Evolutionary conservation across 2,797 vertebrate species (phyloP), one percentile per base, ranked within the genome.

Genomic region (Tadarida brasiliensis): DNA sequence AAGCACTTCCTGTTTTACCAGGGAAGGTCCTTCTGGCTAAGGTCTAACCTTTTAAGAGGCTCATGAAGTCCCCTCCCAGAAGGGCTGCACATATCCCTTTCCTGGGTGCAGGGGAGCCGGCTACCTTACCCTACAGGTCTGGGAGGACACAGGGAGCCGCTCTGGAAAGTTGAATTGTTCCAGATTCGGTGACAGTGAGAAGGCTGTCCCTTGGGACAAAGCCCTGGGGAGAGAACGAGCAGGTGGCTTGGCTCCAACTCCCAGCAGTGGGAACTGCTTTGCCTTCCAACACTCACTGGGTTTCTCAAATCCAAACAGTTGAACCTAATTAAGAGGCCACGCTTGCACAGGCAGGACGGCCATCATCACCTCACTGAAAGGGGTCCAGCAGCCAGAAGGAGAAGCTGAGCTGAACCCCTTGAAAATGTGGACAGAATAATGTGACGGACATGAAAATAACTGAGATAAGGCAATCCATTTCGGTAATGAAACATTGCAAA

Each of bases 361-460:
- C 61, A 56, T 28, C 65, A 63, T 16, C 63, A n/a, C 26, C 68
- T 65, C 39, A 63, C 30, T 70, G 73, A 81, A 56, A 91, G 7
- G 17, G 44, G 67, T n/a, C 15, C 59, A 84, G 51, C 15, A 57
- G 20, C 85, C 19, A 28, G 35, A 67, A 90, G 26, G 44, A 68
- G 20, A 88, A 82, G 24, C n/a, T 7, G 30, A 71, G 5, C 19
- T 68, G 49, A 87, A 24, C 0, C 22, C 24, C 28, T 80, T 22
- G 16, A 49, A 61, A 76, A 86, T 7, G 44, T 59, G 30, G 24
- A 44, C 47, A 89, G 7, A 24, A 44, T 78, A 39, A 28, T 77
- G 8, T 89, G 91, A 85, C 80, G 68, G 51, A 22, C 3, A 8
- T 10, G n/a, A 61, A 92, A 92, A 74, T 67, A 81, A 95, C 24